phyloP scores from a whole-genome alignment of 37 sponge, comb jelly and placozoan species.

The Ianthella basta region DNA sequence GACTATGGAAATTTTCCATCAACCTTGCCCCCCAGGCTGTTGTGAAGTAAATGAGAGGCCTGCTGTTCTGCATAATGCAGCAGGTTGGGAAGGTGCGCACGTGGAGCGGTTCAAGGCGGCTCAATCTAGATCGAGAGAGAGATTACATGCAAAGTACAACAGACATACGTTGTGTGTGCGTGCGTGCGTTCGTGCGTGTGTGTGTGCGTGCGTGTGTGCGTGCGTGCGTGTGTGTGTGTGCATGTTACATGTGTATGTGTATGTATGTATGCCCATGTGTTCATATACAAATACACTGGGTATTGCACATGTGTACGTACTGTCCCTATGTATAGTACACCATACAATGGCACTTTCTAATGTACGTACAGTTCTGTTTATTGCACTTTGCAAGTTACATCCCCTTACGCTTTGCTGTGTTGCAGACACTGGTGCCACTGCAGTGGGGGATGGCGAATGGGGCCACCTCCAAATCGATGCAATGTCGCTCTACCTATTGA shows the following conservation, averaged over 20 bases:
- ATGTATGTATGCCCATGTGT: too few relatives aligned
- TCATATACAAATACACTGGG: too few relatives aligned
- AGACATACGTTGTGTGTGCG: slow-evolving; percentile 45
- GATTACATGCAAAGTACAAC: slow-evolving; percentile 93
- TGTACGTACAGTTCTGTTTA: too few relatives aligned
- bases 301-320: too few relatives aligned
- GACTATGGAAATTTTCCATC: too few relatives aligned
- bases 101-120: slow-evolving; percentile 82
- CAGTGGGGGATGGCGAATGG: slow-evolving; percentile 90
- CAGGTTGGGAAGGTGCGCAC: slow-evolving; percentile 89
- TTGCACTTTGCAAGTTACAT: too few relatives aligned
- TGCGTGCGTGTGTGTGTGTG: neutral
- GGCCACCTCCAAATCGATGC: slow-evolving; percentile 97
- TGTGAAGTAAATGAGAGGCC: slow-evolving; percentile 91
- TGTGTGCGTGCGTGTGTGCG: neutral
- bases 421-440: slow-evolving; percentile 75
- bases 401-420: too few relatives aligned
- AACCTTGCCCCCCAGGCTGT: slow-evolving; percentile 74
- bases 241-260: neutral
- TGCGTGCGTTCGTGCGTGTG: neutral
- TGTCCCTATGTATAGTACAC: too few relatives aligned
- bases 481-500: slow-evolving; percentile 86
- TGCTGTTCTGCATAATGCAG: slow-evolving; percentile 80
- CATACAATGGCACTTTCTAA: too few relatives aligned
- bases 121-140: slow-evolving; percentile 25